Evolutionary conservation across 2,797 vertebrate genomes (phyloP).

Genomic region (Zonotrichia albicollis): DNA sequence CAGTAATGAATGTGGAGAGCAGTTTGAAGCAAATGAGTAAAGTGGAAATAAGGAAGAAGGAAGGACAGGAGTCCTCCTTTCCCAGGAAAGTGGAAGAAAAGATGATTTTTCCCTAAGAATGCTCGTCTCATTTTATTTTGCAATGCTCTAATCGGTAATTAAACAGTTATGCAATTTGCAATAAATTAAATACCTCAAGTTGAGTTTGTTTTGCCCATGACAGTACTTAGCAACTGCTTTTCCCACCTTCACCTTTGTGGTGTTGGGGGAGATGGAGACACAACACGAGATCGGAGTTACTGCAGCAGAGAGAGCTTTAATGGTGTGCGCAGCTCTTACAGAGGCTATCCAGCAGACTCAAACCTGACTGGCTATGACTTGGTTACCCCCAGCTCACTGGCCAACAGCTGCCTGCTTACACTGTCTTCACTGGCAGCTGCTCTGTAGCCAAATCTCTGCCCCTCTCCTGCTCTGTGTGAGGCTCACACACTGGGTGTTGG

Average conservation of each 20-base stretch:
- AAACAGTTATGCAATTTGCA: background rate
- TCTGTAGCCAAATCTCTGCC: background rate
- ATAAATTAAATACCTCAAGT: background rate
- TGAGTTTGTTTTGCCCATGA: background rate
- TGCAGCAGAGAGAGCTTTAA: background rate
- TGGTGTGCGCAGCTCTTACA: background rate
- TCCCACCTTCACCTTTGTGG: background rate
- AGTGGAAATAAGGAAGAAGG: background rate
- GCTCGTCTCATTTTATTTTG: background rate
- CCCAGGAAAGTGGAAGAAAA: background rate
- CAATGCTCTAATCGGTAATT: background rate
- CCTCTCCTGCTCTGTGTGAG: background rate
- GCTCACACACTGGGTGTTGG: background rate
- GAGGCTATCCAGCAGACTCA: background rate
- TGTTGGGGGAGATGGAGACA: background rate
- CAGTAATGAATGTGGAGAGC: background rate
- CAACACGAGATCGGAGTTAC: fast-evolving
- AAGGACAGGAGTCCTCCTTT: background rate
- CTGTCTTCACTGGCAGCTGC: background rate
- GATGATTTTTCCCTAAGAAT: background rate
- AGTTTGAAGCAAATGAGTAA: background rate
- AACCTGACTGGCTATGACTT: background rate
- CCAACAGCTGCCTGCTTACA: background rate
- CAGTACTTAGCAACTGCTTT: background rate
- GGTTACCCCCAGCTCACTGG: background rate